Percentiles rank a stretch among this genome's conserved stretches.
These are phyloP conservation scores for Lates calcarifer DNA, from an alignment of 2,113 vertebrate species.

Conservation along the genomic window DNA sequence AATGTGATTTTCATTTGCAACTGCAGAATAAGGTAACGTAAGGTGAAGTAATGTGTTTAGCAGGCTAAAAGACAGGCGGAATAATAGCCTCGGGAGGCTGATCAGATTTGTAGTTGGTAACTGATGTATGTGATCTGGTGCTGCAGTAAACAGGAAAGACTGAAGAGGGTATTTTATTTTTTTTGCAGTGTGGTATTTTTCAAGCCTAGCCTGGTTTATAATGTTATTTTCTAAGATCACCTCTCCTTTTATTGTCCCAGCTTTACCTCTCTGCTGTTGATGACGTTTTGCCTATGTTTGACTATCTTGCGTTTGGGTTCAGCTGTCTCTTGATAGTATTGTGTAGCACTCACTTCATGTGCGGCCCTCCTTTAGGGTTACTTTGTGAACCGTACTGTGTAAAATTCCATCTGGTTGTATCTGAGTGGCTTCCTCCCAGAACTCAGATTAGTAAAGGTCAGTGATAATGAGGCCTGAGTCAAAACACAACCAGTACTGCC, in stretches of 20 bases:
- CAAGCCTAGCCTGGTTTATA: neutral
- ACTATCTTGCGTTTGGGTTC: neutral
- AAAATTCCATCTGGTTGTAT: conserved; percentile 47
- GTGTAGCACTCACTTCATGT: neutral
- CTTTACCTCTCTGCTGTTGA: neutral
- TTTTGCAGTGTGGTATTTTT: neutral
- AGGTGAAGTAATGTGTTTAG: neutral
- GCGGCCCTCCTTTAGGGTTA: neutral
- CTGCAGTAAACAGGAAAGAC: neutral
- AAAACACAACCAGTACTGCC: conserved; percentile 56
- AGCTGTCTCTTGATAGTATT: neutral
- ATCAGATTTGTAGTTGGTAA: neutral
- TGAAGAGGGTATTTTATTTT: neutral
- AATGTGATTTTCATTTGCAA: neutral
- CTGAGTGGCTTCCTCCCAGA: conserved; percentile 46
- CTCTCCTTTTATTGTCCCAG: neutral
- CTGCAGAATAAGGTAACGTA: neutral
- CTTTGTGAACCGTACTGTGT: conserved; percentile 19
- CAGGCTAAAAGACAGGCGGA: neutral
- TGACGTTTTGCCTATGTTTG: conserved; percentile 21
- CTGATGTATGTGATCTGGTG: neutral
- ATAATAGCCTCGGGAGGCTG: neutral
- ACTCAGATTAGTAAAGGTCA: conserved; percentile 69
- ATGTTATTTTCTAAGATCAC: neutral
- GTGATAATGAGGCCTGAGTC: conserved; percentile 60